Evolutionary conservation across 2,113 vertebrate species (phyloP).

Genomic region (Labrus mixtus): DNA sequence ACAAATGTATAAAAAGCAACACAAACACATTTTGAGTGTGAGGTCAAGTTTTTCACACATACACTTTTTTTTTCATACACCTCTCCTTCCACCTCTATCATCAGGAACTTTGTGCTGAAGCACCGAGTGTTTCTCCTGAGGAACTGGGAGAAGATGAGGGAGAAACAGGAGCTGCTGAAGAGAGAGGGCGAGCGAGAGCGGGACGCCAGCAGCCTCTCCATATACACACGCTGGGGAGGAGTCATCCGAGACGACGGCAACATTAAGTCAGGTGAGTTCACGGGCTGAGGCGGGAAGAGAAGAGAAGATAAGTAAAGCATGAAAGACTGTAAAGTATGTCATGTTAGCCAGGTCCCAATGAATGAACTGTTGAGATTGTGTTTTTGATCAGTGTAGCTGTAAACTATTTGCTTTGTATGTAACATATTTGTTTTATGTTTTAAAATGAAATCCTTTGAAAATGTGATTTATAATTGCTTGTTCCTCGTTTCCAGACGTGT

Average conservation of each 20-base stretch:
- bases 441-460: too few species aligned
- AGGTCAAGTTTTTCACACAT: not conserved
- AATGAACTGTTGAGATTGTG: too few species aligned
- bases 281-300: not conserved
- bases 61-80: constrained; percentile 3
- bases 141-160: constrained; percentile 97
- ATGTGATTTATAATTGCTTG: not conserved
- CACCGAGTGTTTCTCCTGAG: constrained; percentile 95
- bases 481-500: constrained; percentile 88
- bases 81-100: constrained; percentile 4
- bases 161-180: constrained; percentile 95
- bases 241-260: constrained; percentile 96
- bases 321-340: too few species aligned
- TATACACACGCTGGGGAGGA: constrained; percentile 93
- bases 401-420: too few species aligned
- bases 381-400: too few species aligned
- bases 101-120: constrained; percentile 97
- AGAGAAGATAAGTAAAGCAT: too few species aligned
- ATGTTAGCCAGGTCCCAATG: too few species aligned
- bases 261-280: constrained; percentile 93
- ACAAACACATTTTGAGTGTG: not conserved
- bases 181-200: constrained; percentile 85
- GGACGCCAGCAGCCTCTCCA: constrained; percentile 81
- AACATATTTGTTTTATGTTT: too few species aligned
- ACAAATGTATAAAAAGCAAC: not conserved